phyloP scores from a whole-genome alignment of 2,113 vertebrate genomes.

The zebrafish (Danio rerio) region GRCz12tu NC_133196.1:20317501-20318000 shows the following conservation, averaged over 20 bases:
- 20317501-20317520: slow-evolving; percentile 7
- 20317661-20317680: slow-evolving; percentile 96
- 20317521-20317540: slow-evolving; percentile 52
- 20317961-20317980: neutral
- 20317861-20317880: neutral
- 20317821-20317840: slow-evolving; percentile 97
- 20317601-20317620: slow-evolving; percentile 91
- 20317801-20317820: slow-evolving; percentile 99
- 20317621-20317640: slow-evolving; percentile 94
- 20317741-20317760: slow-evolving; percentile 96
- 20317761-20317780: slow-evolving; percentile 96
- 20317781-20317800: slow-evolving; percentile 91
- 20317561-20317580: slow-evolving; percentile 91
- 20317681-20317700: slow-evolving; percentile 98
- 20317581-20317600: slow-evolving; percentile 96
- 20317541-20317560: slow-evolving; percentile 90
- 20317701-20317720: slow-evolving; percentile 96
- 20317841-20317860: slow-evolving; percentile 91
- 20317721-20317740: slow-evolving; percentile 98
- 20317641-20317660: slow-evolving; percentile 94
- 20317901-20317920: neutral
- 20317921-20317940: neutral
- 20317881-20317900: neutral
- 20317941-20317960: neutral
- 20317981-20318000: neutral